Conservation (phyloP, 2,888 invertebrate genomes). For the Acheta domesticus region DNA sequence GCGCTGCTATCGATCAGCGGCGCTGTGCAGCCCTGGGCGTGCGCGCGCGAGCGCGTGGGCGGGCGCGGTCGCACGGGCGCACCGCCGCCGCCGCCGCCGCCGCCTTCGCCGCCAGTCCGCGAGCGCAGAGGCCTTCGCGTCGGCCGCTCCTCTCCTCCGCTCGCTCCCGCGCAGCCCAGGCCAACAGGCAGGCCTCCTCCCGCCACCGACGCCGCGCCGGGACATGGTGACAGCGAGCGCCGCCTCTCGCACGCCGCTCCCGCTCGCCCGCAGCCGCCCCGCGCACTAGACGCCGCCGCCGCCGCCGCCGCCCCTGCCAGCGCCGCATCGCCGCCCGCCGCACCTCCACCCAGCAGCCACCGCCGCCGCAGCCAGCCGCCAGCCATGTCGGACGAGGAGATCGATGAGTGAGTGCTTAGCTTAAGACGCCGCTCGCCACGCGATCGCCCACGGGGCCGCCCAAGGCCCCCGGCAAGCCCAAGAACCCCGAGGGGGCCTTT, state of each 20-base stretch:
- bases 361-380: background rate
- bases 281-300: background rate
- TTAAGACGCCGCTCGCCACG: too few species aligned
- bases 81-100: background rate
- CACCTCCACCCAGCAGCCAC: background rate
- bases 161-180: background rate
- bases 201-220: background rate
- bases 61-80: background rate
- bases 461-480: too few species aligned
- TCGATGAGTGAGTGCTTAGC: slow-evolving; percentile 1
- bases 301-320: background rate
- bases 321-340: background rate
- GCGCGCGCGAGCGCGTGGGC: background rate
- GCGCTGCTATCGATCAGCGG: background rate
- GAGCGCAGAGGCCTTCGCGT: background rate
- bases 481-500: too few species aligned
- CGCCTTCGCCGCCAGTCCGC: background rate
- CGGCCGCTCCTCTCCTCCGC: background rate
- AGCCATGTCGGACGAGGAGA: slow-evolving; percentile 10
- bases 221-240: too few species aligned
- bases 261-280: background rate
- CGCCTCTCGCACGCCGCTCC: too few species aligned
- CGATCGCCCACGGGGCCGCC: too few species aligned
- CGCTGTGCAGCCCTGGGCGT: background rate
- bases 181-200: background rate